Base-by-base conservation (phyloP, 2,888 invertebrate genomes). In the Andrena praecox region DNA sequence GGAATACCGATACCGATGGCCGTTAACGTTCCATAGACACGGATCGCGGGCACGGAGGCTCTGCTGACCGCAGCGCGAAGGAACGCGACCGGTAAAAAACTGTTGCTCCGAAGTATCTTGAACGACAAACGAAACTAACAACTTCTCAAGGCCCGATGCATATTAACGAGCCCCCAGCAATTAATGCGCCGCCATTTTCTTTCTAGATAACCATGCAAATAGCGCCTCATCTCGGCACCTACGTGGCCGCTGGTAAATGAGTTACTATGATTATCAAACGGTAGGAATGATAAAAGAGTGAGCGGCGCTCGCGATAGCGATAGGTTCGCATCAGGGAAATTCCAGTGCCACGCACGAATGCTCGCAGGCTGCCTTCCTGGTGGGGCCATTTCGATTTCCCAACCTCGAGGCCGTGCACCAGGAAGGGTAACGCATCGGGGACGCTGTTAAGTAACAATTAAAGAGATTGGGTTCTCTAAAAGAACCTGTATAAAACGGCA, bases 261-360 rank as follows among this genome's bases (percentile, higher is more conserved):
- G 35, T 35, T n/a, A 35, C 20, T 20, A n/a, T 8, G 24, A 10
- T 10, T 63, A 52, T n/a, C n/a, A 8, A 52, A 8, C 16, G 1
- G 42, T 4, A 42, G 5, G 42, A 42, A 42, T 12, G 42, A 12
- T 42, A 29, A 50, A 66, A 29, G 31, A n/a, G 31, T 1, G 20
- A 8, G 33, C 35, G 20, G 3, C 6, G 8, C 16, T 27, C 5
- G 54, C 8, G 8, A 10, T 10, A 8, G n/a, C 4, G n/a, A n/a
- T 10, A 31, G 24, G 8, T 35, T 7, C 48, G 54, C 24, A 27
- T 27, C 24, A 6, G 20, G 35, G 72, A 73, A 78, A 78, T 68
- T 64, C 56, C 33, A n/a, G n/a, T 64, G 63, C 10, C 56, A 24
- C 59, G 64, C 67, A 52, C 42, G 50, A 35, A 50, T 67, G 67